Base-by-base conservation (phyloP, 2,797 vertebrate genomes). In the Sardinella longiceps region DNA sequence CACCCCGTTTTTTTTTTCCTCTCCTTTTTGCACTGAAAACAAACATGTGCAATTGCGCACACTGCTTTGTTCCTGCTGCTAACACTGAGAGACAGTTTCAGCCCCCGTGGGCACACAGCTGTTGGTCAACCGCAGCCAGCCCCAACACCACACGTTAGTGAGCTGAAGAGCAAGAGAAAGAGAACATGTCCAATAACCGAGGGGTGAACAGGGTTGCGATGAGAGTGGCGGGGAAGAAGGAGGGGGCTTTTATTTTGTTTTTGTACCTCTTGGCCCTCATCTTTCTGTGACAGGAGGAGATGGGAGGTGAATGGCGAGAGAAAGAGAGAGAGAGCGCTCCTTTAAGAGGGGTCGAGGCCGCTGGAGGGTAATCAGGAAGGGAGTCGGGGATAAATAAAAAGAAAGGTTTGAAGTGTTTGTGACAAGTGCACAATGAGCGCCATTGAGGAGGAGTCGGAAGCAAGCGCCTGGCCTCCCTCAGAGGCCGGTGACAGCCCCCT, bases 371-470 rank as follows among this genome's bases (percentile, higher is more conserved):
- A n/a, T 30, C 30, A 18, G 66, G 66, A 74, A 6, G 66, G 66
- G 30, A 18, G 30, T 30, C 15, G 18, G 66, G 66, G 15, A 37
- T 5, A 18, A 74, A 37, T 37, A 74, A 43, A n/a, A n/a, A 70
- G 30, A 66, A 74, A 15, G 81, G 50, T 83, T 90, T 83, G 63
- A 84, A 85, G 58, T 89, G 85, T 80, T 74, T 74, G 85, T 90
- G 91, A 86, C 90, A 90, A 88, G 84, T 83, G 80, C 43, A 83
- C n/a, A 45, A 83, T 88, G 87, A 83, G 77, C 85, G 83, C 88
- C 86, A 87, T 87, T 89, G 89, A 90, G 91, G 86, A 85, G 81
- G 84, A 90, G 89, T 85, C 83, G 88, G 88, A 92, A 84, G 82
- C 81, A 23, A 23, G 4, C 43, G 50, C 82, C 66, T 80, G 85